These are phyloP conservation scores for Sarcophaga rosellei DNA, from an alignment of 2,888 invertebrate species.

Conservation along the genomic window DNA sequence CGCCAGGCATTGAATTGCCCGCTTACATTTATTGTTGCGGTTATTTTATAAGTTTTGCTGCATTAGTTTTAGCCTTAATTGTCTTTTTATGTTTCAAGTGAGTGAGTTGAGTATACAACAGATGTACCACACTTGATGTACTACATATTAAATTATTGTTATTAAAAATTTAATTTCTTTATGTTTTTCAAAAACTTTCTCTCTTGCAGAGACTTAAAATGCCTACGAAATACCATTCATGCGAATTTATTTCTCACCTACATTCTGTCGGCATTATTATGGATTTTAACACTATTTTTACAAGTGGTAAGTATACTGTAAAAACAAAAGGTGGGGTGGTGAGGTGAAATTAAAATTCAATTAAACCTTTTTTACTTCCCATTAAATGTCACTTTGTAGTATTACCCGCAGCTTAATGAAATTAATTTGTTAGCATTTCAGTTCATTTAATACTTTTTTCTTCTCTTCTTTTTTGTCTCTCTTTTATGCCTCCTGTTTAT, in stretches of 20 bases:
- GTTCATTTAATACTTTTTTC: neutral
- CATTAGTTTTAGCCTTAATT: constrained; percentile 90
- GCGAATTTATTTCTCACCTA: constrained; percentile 97
- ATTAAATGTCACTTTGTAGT: too few species aligned
- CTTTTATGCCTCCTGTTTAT: neutral
- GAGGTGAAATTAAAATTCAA: neutral
- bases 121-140: neutral
- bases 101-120: constrained; percentile 78
- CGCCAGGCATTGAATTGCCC: constrained; percentile 82
- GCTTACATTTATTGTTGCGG: constrained; percentile 91
- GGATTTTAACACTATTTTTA: constrained; percentile 91
- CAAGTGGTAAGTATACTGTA: constrained; percentile 83
- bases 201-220: constrained; percentile 90
- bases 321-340: neutral
- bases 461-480: neutral
- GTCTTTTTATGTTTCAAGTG: constrained; percentile 96
- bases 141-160: constrained; percentile 31
- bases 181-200: neutral
- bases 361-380: neutral
- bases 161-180: constrained; percentile 3
- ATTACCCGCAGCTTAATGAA: neutral
- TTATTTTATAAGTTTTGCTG: constrained; percentile 91
- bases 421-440: constrained; percentile 5
- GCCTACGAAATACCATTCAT: constrained; percentile 95
- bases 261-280: constrained; percentile 92